Conservation (phyloP, 2,113 vertebrate genomes). For the Gavialis gangeticus region DNA sequence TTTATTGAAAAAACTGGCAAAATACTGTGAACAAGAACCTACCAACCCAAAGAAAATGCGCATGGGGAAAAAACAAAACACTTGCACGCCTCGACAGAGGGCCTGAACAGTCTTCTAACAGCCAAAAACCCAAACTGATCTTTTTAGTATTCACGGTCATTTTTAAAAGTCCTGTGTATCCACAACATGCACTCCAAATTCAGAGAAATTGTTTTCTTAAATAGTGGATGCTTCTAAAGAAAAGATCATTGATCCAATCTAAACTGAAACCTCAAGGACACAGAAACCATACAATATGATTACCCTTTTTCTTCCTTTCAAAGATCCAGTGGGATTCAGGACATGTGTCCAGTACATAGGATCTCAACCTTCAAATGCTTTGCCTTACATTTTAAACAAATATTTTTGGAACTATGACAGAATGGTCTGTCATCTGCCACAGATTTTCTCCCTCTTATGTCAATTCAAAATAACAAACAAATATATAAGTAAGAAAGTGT, state of each 20-base stretch:
- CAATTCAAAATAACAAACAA: not conserved
- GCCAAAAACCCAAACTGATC: not conserved
- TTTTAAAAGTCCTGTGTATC: not conserved
- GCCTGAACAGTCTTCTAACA: not conserved
- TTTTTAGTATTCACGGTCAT: not conserved
- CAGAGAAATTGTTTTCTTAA: not conserved
- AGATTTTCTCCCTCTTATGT: not conserved
- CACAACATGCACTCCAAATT: not conserved
- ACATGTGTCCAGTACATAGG: not conserved
- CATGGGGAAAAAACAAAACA: not conserved
- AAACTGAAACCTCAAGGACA: not conserved
- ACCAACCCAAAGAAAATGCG: not conserved
- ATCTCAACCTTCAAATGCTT: not conserved
- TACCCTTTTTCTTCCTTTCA: not conserved
- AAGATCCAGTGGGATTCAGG: not conserved
- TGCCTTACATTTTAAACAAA: not conserved
- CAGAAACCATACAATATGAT: not conserved
- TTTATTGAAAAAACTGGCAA: not conserved
- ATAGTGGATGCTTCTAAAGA: not conserved
- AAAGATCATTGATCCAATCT: not conserved
- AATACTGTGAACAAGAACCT: not conserved
- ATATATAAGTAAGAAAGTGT: not conserved
- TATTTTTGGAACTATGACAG: not conserved
- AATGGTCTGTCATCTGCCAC: not conserved
- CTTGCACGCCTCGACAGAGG: not conserved